Evolutionary conservation across 2,113 vertebrate genomes (phyloP).

Genomic region (Camelus dromedarius): DNA sequence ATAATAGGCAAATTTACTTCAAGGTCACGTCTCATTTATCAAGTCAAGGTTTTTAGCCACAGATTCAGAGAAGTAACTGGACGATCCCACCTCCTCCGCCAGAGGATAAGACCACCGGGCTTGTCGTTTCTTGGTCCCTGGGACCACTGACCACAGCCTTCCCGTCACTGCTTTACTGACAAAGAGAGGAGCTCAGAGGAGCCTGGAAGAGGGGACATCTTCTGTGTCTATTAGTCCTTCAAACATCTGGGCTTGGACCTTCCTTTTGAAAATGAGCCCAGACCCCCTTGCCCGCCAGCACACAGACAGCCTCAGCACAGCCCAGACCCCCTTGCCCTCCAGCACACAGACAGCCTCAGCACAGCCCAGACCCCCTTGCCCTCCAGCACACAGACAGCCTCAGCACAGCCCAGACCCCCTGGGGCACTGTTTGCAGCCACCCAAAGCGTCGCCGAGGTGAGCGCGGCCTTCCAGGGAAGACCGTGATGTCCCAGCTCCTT

Average conservation of each 20-base stretch:
- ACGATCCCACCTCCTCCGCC: neutral
- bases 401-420: neutral
- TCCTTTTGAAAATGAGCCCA: neutral
- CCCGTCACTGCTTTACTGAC: fast-evolving
- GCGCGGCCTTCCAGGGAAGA: neutral
- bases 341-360: neutral
- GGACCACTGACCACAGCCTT: neutral
- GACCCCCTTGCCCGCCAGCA: neutral
- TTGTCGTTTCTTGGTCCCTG: fast-evolving
- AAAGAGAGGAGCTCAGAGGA: neutral
- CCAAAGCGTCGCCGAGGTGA: neutral
- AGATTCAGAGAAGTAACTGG: slow-evolving; percentile 59
- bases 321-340: neutral
- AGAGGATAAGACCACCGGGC: fast-evolving
- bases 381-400: neutral
- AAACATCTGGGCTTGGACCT: neutral
- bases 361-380: neutral
- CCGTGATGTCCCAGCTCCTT: fast-evolving
- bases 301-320: no score
- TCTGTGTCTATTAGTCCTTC: neutral
- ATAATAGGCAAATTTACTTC: slow-evolving; percentile 88
- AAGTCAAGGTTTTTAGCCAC: slow-evolving; percentile 84
- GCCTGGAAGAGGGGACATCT: neutral
- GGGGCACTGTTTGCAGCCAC: no score
- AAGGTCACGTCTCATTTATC: slow-evolving; percentile 90